phyloP scores from a whole-genome alignment of 1,140 invertebrate species.

The Drosophila yakuba region DNA sequence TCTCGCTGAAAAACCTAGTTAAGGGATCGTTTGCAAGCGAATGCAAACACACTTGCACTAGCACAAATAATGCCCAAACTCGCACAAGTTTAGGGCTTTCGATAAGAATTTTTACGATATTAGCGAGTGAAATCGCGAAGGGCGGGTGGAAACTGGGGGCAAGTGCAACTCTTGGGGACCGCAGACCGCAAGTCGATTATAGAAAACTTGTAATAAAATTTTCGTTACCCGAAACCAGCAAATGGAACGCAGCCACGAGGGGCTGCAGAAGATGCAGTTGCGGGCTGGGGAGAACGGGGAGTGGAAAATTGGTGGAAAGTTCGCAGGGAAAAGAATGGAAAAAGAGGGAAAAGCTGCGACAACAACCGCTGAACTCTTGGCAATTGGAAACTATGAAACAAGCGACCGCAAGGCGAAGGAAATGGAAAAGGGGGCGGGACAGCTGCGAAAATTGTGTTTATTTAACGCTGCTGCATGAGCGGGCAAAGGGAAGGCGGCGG shows the following conservation, averaged over 20 bases:
- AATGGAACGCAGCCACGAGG: constrained; percentile 58
- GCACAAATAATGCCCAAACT: constrained; percentile 20
- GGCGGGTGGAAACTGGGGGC: constrained; percentile 3
- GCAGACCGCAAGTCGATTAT: constrained; percentile 71
- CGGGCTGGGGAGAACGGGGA: neutral
- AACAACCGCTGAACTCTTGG: constrained; percentile 49
- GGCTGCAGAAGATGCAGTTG: constrained; percentile 18
- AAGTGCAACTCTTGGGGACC: constrained; percentile 35
- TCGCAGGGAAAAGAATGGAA: constrained; percentile 31
- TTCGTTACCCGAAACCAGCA: constrained; percentile 70
- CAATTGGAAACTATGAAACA: constrained; percentile 68
- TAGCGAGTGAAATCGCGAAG: constrained; percentile 15
- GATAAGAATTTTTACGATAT: constrained; percentile 64
- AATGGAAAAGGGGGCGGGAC: constrained; percentile 1
- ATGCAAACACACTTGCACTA: constrained; percentile 24
- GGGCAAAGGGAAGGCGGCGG: constrained; percentile 2
- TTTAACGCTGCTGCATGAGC: constrained; percentile 55
- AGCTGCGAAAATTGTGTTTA: constrained; percentile 72
- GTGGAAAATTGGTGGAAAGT: constrained; percentile 57
- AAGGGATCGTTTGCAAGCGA: constrained; percentile 3
- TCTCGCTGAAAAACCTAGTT: constrained; percentile 1
- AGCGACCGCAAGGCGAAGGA: constrained; percentile 48
- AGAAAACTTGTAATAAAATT: constrained; percentile 79
- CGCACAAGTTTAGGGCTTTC: constrained; percentile 9
- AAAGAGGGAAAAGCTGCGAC: constrained; percentile 11